Evolutionary conservation across 2,888 invertebrate genomes (phyloP).

Genomic region (Sclerodermus sp.): DNA sequence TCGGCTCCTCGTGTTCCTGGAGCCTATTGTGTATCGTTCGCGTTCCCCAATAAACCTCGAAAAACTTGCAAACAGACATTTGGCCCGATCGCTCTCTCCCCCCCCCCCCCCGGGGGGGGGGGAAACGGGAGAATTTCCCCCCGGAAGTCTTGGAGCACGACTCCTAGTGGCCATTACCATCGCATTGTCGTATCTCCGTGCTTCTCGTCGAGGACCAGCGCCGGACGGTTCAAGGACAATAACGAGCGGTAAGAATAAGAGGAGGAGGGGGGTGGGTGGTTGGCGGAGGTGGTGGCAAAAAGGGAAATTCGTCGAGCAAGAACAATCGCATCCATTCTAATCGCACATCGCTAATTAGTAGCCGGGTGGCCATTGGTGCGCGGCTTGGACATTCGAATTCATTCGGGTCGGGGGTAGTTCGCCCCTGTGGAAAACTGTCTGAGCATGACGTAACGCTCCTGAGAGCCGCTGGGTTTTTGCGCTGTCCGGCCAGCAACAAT

Average conservation of each 20-base stretch:
- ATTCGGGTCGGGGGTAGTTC: constrained; percentile 37
- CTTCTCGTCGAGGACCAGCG: too few relatives aligned
- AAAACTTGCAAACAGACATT: constrained; percentile 8
- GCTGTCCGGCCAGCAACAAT: constrained; percentile 53
- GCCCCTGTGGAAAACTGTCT: constrained; percentile 50
- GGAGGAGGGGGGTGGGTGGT: too few relatives aligned
- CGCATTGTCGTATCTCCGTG: too few relatives aligned
- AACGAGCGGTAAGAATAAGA: too few relatives aligned
- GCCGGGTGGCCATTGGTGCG: constrained; percentile 15
- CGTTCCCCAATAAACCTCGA: constrained; percentile 49
- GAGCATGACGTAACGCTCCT: constrained; percentile 56
- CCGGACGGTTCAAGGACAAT: too few relatives aligned
- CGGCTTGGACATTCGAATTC: constrained; percentile 53
- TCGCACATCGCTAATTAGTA: constrained; percentile 46
- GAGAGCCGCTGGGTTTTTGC: constrained; percentile 50
- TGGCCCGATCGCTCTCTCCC: constrained; percentile 11
- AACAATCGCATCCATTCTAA: too few relatives aligned
- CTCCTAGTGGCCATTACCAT: too few relatives aligned
- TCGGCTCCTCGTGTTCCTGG: constrained; percentile 18
- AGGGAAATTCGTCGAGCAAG: too few relatives aligned
- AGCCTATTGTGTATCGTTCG: constrained; percentile 48
- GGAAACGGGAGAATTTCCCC: too few relatives aligned
- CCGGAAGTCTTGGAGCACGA: too few relatives aligned
- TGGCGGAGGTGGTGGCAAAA: too few relatives aligned
- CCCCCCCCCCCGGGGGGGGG: constrained; percentile 1